Percentiles rank a stretch among this genome's conserved stretches.
These are phyloP conservation scores for Apomyelois bistriatella DNA, from an alignment of 2,888 invertebrate genomes.

Conservation along the genomic window DNA sequence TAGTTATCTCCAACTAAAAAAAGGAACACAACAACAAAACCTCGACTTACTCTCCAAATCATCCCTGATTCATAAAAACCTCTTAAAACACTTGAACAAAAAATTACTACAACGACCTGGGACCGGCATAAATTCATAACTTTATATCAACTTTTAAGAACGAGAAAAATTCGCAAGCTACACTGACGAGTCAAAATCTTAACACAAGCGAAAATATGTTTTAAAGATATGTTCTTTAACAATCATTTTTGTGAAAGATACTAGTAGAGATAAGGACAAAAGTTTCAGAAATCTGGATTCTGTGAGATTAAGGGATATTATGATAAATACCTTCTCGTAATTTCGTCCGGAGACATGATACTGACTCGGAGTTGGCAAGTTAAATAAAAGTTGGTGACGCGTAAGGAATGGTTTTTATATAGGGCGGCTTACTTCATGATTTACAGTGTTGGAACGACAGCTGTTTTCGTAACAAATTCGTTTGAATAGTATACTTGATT, in stretches of 20 bases:
- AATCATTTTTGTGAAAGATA: conserved; percentile 22
- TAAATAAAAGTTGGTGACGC: conserved; percentile 14
- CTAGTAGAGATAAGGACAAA: conserved; percentile 12
- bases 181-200: conserved; percentile 23
- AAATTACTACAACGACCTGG: conserved; percentile 54
- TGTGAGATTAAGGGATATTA: conserved; percentile 13
- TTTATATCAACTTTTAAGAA: conserved; percentile 64
- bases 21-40: too few species aligned
- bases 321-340: conserved; percentile 13
- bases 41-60: neutral
- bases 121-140: conserved; percentile 60
- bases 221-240: conserved; percentile 17
- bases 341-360: conserved; percentile 5
- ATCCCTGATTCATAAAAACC: conserved; percentile 36
- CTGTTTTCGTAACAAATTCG: neutral
- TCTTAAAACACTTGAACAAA: conserved; percentile 47
- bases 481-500: too few species aligned
- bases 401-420: conserved; percentile 11
- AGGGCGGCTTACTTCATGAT: conserved; percentile 4
- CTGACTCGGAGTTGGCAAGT: conserved; percentile 6
- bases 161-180: conserved; percentile 34
- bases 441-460: neutral
- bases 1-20: too few species aligned
- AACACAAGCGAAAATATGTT: conserved; percentile 20
- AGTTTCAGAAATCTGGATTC: conserved; percentile 9